A percentile compares a stretch with the other conserved stretches of the same genome.
Conservation (phyloP, 2,797 vertebrate genomes). For the Zalophus californianus region DNA sequence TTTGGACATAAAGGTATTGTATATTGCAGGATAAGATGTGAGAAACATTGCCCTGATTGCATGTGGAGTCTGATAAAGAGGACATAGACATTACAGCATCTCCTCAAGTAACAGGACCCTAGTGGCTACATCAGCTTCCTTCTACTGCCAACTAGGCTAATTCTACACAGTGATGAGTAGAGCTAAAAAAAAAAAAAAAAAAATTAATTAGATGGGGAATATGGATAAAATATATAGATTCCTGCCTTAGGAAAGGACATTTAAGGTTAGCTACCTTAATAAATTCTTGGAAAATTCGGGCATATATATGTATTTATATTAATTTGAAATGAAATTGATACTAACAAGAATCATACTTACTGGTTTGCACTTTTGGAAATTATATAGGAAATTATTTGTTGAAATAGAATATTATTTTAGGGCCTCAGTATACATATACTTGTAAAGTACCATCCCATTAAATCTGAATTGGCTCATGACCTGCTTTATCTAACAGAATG, state of each 20-base stretch:
- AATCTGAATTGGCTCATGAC: background rate
- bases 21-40: background rate
- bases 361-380: background rate
- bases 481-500: slow-evolving; percentile 1
- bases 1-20: background rate
- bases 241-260: background rate
- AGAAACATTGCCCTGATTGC: background rate
- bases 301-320: background rate
- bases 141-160: background rate
- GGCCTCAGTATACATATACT: background rate
- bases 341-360: background rate
- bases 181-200: slow-evolving; percentile 8
- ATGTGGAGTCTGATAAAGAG: background rate
- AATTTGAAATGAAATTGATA: background rate
- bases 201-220: slow-evolving; percentile 1
- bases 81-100: background rate
- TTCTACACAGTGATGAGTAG: background rate
- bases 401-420: background rate
- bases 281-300: background rate
- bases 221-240: background rate
- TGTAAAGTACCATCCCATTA: background rate
- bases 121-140: background rate
- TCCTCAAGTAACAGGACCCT: background rate
- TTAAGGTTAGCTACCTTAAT: background rate
- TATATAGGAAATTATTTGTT: background rate